These are phyloP conservation scores for Mus pahari DNA, from an alignment of 2,113 vertebrate species.

Conservation along the genomic window DNA sequence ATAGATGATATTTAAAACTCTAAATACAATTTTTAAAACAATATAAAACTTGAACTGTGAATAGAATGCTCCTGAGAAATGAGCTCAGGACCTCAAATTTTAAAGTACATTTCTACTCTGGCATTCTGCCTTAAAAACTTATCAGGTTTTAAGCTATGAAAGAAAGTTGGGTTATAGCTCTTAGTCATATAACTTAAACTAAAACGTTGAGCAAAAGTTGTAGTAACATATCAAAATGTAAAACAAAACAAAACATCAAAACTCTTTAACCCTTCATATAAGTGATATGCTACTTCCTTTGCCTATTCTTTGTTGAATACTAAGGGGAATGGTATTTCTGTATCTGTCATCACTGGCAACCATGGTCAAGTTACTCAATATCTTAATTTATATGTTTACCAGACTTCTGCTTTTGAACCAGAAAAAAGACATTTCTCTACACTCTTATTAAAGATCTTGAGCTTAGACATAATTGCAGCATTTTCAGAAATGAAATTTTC, in stretches of 20 bases:
- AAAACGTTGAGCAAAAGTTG: constrained; percentile 23
- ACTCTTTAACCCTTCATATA: neutral
- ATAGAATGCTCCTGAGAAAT: neutral
- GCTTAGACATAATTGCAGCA: neutral
- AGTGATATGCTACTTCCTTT: constrained; percentile 33
- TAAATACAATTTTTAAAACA: constrained; percentile 39
- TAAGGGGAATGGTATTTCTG: neutral
- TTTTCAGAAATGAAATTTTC: constrained; percentile 26
- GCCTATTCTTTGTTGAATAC: constrained; percentile 19
- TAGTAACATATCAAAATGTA: neutral
- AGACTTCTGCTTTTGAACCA: neutral
- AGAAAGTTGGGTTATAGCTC: neutral
- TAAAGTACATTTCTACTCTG: neutral
- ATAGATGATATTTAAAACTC: neutral
- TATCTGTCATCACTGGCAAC: constrained; percentile 15
- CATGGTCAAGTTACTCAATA: constrained; percentile 13
- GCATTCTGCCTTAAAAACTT: constrained; percentile 43
- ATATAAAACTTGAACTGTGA: neutral
- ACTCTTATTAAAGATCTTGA: neutral
- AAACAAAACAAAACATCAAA: neutral
- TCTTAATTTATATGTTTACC: neutral
- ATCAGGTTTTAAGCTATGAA: neutral
- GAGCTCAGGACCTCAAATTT: neutral
- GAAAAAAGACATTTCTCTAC: neutral
- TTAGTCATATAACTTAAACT: constrained; percentile 13